A percentile compares a stretch with the other conserved stretches of the same genome.
Evolutionary conservation across 2,113 vertebrate genomes (phyloP).

Genomic region (Xerus inauris): DNA sequence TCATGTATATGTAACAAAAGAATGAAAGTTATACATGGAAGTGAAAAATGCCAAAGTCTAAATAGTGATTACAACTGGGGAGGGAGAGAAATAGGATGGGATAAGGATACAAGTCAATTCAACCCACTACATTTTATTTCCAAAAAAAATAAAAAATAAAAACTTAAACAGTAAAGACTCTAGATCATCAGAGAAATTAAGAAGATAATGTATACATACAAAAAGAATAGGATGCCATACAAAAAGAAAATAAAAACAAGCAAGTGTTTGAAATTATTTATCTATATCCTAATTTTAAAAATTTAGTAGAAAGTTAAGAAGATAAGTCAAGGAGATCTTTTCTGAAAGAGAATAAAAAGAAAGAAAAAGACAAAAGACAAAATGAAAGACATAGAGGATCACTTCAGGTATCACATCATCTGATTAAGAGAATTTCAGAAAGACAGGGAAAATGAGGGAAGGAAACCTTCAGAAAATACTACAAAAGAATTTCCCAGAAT

Average conservation of each 20-base stretch:
- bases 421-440: conserved; percentile 17
- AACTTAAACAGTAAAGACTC: too few species aligned
- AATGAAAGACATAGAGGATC: neutral
- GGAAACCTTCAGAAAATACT: neutral
- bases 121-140: neutral
- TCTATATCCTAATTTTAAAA: neutral
- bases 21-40: neutral
- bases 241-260: conserved; percentile 15
- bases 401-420: neutral
- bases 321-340: conserved; percentile 25
- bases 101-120: neutral
- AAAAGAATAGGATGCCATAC: neutral
- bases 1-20: neutral
- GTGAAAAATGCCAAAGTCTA: neutral
- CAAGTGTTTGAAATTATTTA: neutral
- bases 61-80: neutral
- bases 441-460: neutral
- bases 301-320: neutral
- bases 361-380: neutral
- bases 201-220: neutral
- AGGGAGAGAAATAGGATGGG: neutral
- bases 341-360: conserved; percentile 17
- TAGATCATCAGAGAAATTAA: conserved; percentile 31
- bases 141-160: neutral
- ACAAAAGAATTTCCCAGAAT: neutral